Percentiles rank a stretch among this genome's conserved stretches.
phyloP scores from a whole-genome alignment of 1,140 invertebrate species.

The Neoseiulus cucumeris region DNA sequence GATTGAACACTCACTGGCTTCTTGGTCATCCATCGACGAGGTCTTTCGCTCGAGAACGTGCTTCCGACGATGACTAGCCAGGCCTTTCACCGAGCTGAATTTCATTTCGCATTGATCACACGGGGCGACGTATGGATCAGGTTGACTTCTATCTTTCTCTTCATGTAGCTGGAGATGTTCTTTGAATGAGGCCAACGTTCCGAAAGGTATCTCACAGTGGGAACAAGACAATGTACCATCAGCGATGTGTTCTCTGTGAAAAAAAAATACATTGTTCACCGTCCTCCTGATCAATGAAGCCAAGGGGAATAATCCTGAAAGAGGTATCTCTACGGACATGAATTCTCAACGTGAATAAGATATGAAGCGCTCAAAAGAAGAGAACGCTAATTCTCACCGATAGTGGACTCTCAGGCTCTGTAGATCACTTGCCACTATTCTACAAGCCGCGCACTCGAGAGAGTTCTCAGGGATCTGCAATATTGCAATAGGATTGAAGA shows the following conservation, averaged over 20 bases:
- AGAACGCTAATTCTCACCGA: background rate
- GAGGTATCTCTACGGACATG: too few species aligned
- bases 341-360: too few species aligned
- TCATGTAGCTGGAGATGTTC: background rate
- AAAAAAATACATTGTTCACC: too few species aligned
- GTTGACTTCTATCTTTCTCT: background rate
- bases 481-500: too few species aligned
- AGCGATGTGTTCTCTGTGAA: background rate
- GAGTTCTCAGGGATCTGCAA: background rate
- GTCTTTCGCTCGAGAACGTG: background rate
- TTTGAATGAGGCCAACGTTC: background rate
- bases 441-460: background rate
- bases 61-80: background rate
- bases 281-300: too few species aligned
- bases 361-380: too few species aligned
- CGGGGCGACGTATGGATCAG: background rate
- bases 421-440: background rate
- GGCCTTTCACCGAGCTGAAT: background rate
- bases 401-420: background rate
- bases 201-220: background rate
- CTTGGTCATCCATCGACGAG: too few species aligned
- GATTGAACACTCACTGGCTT: too few species aligned
- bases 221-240: background rate
- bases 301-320: too few species aligned
- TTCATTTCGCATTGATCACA: background rate